A percentile compares a stretch with the other conserved stretches of the same genome.
phyloP scores from a whole-genome alignment of 2,797 vertebrate species.

The Acanthiza pusilla region DNA sequence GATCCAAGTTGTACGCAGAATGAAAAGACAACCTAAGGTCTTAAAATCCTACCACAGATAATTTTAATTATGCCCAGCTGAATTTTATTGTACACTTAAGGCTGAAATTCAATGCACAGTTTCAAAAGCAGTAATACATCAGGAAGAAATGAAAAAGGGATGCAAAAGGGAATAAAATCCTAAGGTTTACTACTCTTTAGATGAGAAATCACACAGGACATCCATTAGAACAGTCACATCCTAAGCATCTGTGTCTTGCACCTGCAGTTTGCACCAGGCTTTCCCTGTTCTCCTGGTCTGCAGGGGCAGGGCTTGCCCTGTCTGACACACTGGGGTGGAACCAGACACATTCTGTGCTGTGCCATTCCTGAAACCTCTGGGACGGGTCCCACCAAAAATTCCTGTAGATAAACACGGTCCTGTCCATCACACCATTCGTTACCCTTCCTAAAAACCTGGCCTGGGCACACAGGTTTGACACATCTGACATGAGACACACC shows the following conservation, averaged over 20 bases:
- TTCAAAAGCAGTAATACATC: not conserved
- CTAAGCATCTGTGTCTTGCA: not conserved
- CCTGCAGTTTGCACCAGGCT: not conserved
- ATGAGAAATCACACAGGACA: not conserved
- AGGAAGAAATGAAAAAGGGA: not conserved
- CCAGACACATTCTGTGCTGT: not conserved
- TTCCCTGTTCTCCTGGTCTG: too few species aligned
- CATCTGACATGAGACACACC: not conserved
- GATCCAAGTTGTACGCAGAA: not conserved
- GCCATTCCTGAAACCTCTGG: not conserved
- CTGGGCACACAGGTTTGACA: not conserved
- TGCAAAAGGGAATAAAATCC: not conserved
- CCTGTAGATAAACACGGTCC: not conserved
- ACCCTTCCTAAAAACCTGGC: not conserved
- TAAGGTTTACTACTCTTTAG: not conserved
- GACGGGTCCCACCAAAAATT: not conserved
- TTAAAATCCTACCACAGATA: not conserved
- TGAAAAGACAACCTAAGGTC: not conserved
- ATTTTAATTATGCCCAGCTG: not conserved
- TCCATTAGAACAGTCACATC: not conserved
- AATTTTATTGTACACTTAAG: not conserved
- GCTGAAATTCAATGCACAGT: not conserved
- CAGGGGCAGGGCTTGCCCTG: not conserved
- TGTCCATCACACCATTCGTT: fast-evolving
- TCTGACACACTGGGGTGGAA: not conserved